Evolutionary conservation across 1,140 invertebrate species (phyloP).

Genomic region (Diplogasteroides magnus): DNA sequence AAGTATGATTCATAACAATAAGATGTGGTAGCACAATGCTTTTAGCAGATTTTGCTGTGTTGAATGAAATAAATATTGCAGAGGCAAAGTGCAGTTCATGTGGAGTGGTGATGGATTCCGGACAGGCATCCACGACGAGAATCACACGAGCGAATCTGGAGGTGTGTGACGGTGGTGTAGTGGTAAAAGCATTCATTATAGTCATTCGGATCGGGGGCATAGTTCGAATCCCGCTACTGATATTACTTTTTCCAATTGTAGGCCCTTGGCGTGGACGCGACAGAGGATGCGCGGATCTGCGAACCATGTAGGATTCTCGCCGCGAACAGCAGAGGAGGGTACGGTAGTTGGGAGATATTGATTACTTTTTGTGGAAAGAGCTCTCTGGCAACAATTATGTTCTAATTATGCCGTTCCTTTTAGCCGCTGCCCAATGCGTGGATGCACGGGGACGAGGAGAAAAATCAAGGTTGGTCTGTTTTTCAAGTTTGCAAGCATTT

Average conservation of each 20-base stretch:
- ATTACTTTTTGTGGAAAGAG: not conserved
- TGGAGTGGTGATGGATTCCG: not conserved
- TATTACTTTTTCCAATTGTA: too few species aligned
- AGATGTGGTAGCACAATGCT: too few species aligned
- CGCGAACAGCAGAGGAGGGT: not conserved
- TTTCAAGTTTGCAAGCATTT: not conserved
- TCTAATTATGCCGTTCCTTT: not conserved
- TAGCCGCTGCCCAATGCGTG: not conserved
- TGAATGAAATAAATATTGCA: too few species aligned
- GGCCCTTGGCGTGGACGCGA: not conserved
- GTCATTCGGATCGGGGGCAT: too few species aligned
- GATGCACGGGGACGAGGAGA: not conserved
- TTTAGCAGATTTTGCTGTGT: too few species aligned
- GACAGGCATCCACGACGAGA: not conserved
- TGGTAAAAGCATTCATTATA: too few species aligned
- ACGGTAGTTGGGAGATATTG: not conserved
- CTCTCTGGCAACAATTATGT: not conserved
- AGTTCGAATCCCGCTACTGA: too few species aligned
- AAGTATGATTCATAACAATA: too few species aligned
- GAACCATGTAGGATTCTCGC: not conserved
- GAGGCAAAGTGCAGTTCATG: not conserved
- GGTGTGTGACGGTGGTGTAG: too few species aligned
- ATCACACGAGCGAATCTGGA: not conserved
- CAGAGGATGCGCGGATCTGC: not conserved
- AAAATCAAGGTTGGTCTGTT: not conserved